Conservation (phyloP, 2,797 vertebrate genomes). For the Paedocypris micromegethes region DNA sequence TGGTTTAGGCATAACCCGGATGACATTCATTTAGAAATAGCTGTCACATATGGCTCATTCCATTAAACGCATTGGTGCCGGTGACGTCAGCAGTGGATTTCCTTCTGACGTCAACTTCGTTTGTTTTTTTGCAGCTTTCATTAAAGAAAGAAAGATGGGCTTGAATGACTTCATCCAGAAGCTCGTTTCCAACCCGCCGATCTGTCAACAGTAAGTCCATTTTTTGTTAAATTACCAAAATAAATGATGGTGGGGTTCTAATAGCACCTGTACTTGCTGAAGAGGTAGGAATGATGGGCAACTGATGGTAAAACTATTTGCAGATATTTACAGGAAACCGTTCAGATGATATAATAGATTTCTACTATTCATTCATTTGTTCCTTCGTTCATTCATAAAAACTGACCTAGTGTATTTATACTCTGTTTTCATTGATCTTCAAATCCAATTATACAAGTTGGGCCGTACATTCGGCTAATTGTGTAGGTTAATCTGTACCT, state of each 20-base stretch:
- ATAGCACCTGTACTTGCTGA: too few relatives aligned
- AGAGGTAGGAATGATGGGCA: too few relatives aligned
- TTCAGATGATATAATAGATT: background rate
- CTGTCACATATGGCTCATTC: background rate
- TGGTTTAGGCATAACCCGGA: background rate
- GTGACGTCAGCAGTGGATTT: slow-evolving; percentile 34
- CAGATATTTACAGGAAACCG: background rate
- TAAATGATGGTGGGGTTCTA: too few relatives aligned
- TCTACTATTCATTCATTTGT: slow-evolving; percentile 23
- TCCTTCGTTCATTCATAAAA: too few relatives aligned
- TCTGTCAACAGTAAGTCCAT: slow-evolving; percentile 75
- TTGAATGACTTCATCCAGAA: slow-evolving; percentile 78
- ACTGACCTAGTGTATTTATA: slow-evolving; percentile 12
- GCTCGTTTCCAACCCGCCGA: slow-evolving; percentile 72
- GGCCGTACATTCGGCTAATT: slow-evolving; percentile 56
- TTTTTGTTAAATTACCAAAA: too few relatives aligned
- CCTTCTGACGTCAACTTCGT: slow-evolving; percentile 37
- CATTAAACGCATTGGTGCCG: background rate
- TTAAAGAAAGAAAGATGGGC: slow-evolving; percentile 78
- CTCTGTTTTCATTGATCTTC: slow-evolving; percentile 16
- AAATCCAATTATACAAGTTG: slow-evolving; percentile 56
- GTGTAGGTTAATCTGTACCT: slow-evolving; percentile 56
- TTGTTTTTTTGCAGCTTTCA: slow-evolving; percentile 65
- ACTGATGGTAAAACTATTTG: too few relatives aligned
- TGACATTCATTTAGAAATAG: background rate